A percentile compares a stretch with the other conserved stretches of the same genome.
These are phyloP conservation scores for Ornithorhynchus anatinus DNA, from an alignment of 2,113 vertebrate species.

Conservation along the genomic window DNA sequence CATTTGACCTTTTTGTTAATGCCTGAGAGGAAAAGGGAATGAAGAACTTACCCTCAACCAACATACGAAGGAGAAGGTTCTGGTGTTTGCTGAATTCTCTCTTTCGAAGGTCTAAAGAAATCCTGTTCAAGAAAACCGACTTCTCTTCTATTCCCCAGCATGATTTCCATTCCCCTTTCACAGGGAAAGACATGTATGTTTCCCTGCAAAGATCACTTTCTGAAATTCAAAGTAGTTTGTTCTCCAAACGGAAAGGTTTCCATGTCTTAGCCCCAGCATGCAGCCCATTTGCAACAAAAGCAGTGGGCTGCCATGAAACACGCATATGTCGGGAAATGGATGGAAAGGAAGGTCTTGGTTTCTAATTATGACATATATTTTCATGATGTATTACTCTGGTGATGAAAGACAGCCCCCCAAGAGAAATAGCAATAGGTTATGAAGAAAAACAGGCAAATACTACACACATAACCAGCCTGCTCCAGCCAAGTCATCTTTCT, in stretches of 20 bases:
- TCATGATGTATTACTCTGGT: not conserved
- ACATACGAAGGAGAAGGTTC: too few species aligned
- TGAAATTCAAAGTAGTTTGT: not conserved
- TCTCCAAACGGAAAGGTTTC: not conserved
- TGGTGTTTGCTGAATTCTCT: too few species aligned
- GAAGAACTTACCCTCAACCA: too few species aligned
- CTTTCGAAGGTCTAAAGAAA: too few species aligned
- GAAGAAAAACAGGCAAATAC: too few species aligned
- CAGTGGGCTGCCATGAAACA: not conserved
- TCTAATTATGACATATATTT: not conserved
- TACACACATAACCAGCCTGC: too few species aligned
- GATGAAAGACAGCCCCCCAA: too few species aligned
- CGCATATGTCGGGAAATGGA: not conserved
- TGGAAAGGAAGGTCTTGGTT: not conserved
- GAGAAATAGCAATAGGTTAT: too few species aligned
- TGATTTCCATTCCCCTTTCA: not conserved
- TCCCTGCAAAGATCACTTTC: not conserved
- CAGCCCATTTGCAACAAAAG: not conserved
- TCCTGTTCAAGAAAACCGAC: accelerated
- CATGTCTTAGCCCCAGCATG: accelerated
- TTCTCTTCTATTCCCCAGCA: not conserved
- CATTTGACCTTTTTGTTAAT: too few species aligned
- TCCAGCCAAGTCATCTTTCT: too few species aligned
- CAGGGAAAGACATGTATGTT: not conserved
- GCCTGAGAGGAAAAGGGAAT: too few species aligned